Evolutionary conservation across 2,797 vertebrate species (phyloP).

Genomic region (Schizothorax lantsangensis): DNA sequence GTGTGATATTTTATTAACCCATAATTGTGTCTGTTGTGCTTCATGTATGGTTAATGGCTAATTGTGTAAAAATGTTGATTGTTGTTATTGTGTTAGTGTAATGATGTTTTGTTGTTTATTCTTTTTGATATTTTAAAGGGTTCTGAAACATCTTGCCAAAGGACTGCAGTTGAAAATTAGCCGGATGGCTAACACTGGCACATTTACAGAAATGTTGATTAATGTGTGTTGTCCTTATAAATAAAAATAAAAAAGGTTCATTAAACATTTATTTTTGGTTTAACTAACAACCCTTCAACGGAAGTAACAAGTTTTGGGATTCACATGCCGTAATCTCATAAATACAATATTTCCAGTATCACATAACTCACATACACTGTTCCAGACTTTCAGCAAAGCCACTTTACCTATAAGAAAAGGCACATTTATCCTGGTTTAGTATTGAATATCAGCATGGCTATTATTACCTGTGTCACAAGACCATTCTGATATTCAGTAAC

Average conservation of each 20-base stretch:
- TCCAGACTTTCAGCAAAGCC: neutral
- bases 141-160: neutral
- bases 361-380: neutral
- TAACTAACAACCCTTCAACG: no score
- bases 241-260: neutral
- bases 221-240: neutral
- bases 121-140: no score
- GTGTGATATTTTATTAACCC: neutral
- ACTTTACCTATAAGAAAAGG: neutral
- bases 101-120: no score
- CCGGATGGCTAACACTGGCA: neutral
- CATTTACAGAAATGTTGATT: neutral
- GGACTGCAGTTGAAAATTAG: neutral
- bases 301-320: neutral
- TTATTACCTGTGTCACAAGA: neutral
- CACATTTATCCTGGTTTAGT: neutral
- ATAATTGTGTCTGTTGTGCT: neutral
- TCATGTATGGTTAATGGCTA: neutral
- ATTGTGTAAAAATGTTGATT: neutral
- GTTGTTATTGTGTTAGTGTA: neutral
- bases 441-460: neutral
- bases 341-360: neutral
- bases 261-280: no score
- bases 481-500: neutral
- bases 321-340: neutral